A percentile compares a stretch with the other conserved stretches of the same genome.
phyloP scores from a whole-genome alignment of 2,888 invertebrate species.

The Perizoma affinitatum region DNA sequence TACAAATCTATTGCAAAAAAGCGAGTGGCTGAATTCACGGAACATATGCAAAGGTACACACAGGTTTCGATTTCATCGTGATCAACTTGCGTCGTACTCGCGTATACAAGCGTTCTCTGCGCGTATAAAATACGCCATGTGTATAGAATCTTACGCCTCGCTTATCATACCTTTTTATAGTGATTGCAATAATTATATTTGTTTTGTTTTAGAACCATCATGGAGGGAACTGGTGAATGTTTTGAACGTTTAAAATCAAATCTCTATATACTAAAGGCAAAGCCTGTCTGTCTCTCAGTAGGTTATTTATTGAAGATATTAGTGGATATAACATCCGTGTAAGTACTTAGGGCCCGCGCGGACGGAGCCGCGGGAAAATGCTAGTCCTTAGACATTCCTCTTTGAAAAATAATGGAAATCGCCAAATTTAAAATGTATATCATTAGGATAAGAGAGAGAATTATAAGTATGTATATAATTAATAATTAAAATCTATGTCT shows the following conservation, averaged over 20 bases:
- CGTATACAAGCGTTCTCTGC: too few relatives aligned
- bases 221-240: slow-evolving; percentile 64
- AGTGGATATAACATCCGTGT: background rate
- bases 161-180: background rate
- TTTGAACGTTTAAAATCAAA: slow-evolving; percentile 48
- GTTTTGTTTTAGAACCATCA: slow-evolving; percentile 63
- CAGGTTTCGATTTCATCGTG: too few relatives aligned
- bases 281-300: background rate
- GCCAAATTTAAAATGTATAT: background rate
- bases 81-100: too few relatives aligned
- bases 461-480: too few relatives aligned
- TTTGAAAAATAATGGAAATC: background rate
- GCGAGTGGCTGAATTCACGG: too few relatives aligned
- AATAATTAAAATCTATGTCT: too few relatives aligned
- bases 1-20: too few relatives aligned
- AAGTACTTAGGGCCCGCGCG: background rate
- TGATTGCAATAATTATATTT: background rate
- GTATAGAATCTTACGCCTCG: too few relatives aligned
- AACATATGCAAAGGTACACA: too few relatives aligned
- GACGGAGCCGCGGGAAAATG: background rate
- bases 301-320: too few relatives aligned
- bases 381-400: background rate
- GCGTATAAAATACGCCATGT: too few relatives aligned
- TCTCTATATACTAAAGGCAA: background rate
- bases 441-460: too few relatives aligned